phyloP scores from a whole-genome alignment of 2,888 invertebrate genomes.

The Campoletis raptor region DNA sequence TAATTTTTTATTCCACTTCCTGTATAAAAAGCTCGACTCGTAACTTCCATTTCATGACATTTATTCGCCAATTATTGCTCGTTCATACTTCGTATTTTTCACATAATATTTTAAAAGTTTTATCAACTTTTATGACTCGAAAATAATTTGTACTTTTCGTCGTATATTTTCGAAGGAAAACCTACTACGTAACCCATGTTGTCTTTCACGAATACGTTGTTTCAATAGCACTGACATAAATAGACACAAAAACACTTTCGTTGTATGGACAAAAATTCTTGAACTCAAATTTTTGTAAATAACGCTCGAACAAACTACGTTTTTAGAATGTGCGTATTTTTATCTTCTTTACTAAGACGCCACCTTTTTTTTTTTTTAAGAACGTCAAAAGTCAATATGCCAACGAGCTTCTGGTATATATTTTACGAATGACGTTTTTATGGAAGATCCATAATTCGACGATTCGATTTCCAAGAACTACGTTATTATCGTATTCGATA shows the following conservation, averaged over 20 bases:
- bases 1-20: constrained; percentile 13
- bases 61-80: background rate
- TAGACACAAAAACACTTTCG: background rate
- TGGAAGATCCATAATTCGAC: constrained; percentile 6
- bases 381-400: constrained; percentile 19
- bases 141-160: background rate
- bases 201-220: background rate
- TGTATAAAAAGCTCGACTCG: background rate
- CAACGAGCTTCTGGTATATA: background rate
- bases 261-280: background rate
- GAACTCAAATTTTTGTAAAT: background rate
- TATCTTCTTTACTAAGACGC: background rate
- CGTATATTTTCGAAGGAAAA: background rate
- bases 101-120: background rate
- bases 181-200: background rate
- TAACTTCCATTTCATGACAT: background rate
- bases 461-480: constrained; percentile 33
- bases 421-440: constrained; percentile 26
- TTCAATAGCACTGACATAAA: background rate
- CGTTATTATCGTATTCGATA: constrained; percentile 4
- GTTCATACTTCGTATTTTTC: background rate
- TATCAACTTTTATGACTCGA: background rate
- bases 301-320: background rate
- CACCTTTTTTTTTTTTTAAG: constrained; percentile 6
- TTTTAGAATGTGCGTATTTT: background rate